Conservation (phyloP, 2,113 vertebrate species). For the Arothron firmamentum region DNA sequence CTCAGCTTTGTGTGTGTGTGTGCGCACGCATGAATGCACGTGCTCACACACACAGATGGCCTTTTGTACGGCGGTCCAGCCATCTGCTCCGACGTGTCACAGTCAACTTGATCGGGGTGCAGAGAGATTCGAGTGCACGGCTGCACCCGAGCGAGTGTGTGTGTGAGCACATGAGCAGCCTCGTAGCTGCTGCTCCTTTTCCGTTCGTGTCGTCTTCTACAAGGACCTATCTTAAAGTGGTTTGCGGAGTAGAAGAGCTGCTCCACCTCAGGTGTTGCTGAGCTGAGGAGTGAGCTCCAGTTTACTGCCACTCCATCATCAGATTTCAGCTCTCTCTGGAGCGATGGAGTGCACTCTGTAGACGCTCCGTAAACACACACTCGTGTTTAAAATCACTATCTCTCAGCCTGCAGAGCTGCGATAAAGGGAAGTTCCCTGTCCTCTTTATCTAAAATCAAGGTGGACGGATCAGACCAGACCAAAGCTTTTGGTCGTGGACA, state of each 20-base stretch:
- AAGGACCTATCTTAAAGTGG: background rate
- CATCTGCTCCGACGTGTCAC: slow-evolving; percentile 47
- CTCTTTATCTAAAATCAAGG: background rate
- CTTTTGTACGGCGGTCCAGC: slow-evolving; percentile 30
- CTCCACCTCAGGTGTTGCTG: too few relatives aligned
- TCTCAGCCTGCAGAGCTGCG: background rate
- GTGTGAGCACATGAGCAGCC: slow-evolving; percentile 1
- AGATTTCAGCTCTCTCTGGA: background rate
- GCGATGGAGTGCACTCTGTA: background rate
- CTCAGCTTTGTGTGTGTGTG: slow-evolving; percentile 19
- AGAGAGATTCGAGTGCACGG: slow-evolving; percentile 18
- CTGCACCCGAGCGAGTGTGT: slow-evolving; percentile 14
- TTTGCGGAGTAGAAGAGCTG: too few relatives aligned
- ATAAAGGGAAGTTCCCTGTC: background rate
- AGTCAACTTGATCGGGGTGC: slow-evolving; percentile 5
- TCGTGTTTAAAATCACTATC: background rate
- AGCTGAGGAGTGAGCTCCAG: too few relatives aligned
- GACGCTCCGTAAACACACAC: background rate
- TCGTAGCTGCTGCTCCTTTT: background rate
- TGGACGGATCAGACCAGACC: too few relatives aligned
- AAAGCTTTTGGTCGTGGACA: too few relatives aligned
- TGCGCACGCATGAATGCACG: slow-evolving; percentile 16
- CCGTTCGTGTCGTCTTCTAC: background rate
- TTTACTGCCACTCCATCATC: background rate
- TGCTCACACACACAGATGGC: slow-evolving; percentile 44